phyloP scores from a whole-genome alignment of 2,113 vertebrate genomes.

The Papio anubis region DNA sequence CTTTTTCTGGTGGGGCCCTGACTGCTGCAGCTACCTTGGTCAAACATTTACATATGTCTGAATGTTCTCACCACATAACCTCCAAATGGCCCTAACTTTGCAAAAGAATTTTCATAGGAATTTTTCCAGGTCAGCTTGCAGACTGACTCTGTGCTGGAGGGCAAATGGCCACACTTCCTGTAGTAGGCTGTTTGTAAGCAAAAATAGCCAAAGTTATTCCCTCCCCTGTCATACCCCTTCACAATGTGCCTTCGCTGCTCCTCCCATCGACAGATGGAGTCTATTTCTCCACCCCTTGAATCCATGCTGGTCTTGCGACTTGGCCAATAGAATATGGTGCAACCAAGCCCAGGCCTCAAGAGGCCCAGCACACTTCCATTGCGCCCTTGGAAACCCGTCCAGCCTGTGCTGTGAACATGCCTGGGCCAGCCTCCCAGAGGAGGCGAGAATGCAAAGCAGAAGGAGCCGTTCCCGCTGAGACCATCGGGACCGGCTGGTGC shows the following conservation, averaged over 20 bases:
- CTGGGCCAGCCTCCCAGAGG: background rate
- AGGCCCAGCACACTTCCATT: background rate
- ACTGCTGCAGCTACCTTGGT: background rate
- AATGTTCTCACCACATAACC: background rate
- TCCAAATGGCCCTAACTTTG: background rate
- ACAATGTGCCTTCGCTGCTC: background rate
- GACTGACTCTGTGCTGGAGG: background rate
- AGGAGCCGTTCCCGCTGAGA: background rate
- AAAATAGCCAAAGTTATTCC: background rate
- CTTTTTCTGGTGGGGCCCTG: background rate
- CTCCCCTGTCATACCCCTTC: background rate
- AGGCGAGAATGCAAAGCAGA: background rate
- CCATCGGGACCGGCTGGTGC: background rate
- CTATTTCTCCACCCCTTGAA: background rate
- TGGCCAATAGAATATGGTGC: background rate
- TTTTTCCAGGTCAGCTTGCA: background rate
- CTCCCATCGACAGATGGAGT: background rate
- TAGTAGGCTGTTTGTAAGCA: background rate
- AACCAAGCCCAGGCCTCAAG: background rate
- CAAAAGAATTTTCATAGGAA: background rate
- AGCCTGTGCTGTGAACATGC: background rate
- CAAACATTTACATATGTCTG: background rate
- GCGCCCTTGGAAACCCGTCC: background rate
- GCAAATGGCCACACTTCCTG: background rate
- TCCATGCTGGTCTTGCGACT: background rate